Base-by-base conservation (phyloP, 2,888 invertebrate species). In the Coleophora deauratella region DNA sequence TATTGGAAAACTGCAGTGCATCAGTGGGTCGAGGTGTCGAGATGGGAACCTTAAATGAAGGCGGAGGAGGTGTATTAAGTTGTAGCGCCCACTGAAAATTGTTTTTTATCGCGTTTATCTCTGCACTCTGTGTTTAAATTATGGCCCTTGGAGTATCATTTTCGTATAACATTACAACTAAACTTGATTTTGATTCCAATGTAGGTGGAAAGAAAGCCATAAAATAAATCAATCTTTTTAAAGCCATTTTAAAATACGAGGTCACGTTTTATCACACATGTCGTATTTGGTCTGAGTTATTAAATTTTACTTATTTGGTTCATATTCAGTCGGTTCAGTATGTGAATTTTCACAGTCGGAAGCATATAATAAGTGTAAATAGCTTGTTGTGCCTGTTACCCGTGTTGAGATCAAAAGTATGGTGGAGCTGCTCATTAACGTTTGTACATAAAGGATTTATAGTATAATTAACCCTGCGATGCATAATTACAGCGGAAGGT, bases 11-110 rank as follows among this genome's bases (percentile, higher is more conserved):
- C 50, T 50, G 60, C 55, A 56, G 8, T 54, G 52, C 49, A 42
- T 36, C 52, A 54, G 66, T 68, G 65, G 66, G 71, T 49, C 10
- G 61, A 50, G 38, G 59, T 65, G 61, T 66, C 10, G 61, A 50
- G 38, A 59, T 65, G 61, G 65, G 65, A 60, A 62, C 42, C 52
- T 55, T 54, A 57, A 57, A 57, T 62, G 56, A 58, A 54, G 56
- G 53, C 50, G 45, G 54, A 51, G 49, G 36, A 35, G 27, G 37
- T 32, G 36, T 40, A 40, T 41, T 45, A 40, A 38, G 34, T n/a
- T 35, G 27, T 37, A 33, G 33, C 38, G 38, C 42, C 42, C 38
- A 42, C 42, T 13, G 33, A 10, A 35, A 46, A 4, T 6, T 42
- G 42, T 44, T 40, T 40, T 36, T 36, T 27, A 13, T n/a, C 6